These are phyloP conservation scores for Priapulus caudatus DNA, from an alignment of 2,888 invertebrate genomes.

Conservation along the genomic window DNA sequence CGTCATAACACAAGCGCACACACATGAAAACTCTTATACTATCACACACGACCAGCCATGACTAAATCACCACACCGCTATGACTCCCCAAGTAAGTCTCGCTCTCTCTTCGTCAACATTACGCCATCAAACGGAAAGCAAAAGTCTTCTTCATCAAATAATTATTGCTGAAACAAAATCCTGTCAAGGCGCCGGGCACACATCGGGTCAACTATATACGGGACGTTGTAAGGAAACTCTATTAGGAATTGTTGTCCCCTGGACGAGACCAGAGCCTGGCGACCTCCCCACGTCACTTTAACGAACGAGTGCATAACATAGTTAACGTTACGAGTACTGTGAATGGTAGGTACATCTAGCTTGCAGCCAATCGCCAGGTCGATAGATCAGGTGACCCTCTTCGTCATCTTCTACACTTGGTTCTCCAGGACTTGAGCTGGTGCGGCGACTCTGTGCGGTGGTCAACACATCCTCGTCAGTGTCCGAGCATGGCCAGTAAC, in stretches of 20 bases:
- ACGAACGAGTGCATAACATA: not conserved
- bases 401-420: conserved; percentile 97
- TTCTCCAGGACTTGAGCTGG: conserved; percentile 50
- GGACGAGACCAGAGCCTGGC: conserved; percentile 40
- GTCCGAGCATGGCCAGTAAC: not conserved
- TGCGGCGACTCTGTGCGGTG: not conserved
- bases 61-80: no score
- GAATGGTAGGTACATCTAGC: conserved; percentile 62
- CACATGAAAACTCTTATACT: no score
- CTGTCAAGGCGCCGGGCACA: no score
- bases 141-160: no score
- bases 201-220: no score
- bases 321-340: conserved; percentile 26
- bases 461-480: not conserved
- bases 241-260: conserved; percentile 98
- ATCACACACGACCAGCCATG: no score
- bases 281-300: not conserved
- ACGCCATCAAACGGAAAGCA: no score
- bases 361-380: conserved; percentile 95
- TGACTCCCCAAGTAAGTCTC: no score
- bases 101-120: no score
- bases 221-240: no score
- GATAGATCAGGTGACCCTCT: conserved; percentile 99
- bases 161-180: no score
- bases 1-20: no score